A percentile compares a stretch with the other conserved stretches of the same genome.
Conservation (phyloP, 2,888 invertebrate species). For the Acrocyrtus sp. region DNA sequence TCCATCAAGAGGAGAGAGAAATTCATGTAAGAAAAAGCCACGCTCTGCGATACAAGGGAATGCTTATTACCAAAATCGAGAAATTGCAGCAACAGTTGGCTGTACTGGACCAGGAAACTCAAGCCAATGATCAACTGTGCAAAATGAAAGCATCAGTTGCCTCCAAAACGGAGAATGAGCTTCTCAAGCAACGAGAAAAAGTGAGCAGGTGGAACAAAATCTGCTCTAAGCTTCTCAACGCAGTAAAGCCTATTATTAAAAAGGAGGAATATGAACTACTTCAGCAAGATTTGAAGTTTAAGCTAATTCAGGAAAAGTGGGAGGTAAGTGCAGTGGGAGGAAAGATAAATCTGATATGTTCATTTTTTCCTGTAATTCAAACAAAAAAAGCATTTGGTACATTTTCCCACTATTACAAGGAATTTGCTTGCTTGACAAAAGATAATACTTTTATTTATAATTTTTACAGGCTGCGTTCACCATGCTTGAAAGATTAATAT, state of each 20-base stretch:
- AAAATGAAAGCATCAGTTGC: constrained; percentile 30
- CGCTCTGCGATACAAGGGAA: constrained; percentile 15
- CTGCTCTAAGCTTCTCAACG: constrained; percentile 34
- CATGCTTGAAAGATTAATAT: constrained; percentile 41
- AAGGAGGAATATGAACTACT: constrained; percentile 26
- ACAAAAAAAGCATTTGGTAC: no score
- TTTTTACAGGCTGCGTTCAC: constrained; percentile 33
- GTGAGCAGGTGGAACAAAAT: constrained; percentile 40
- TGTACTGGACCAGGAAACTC: constrained; percentile 39
- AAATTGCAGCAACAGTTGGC: constrained; percentile 41
- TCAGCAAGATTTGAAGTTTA: constrained; percentile 38
- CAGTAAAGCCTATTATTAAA: constrained; percentile 20
- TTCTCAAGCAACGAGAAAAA: constrained; percentile 40
- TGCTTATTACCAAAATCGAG: constrained; percentile 28
- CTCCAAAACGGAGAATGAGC: constrained; percentile 34
- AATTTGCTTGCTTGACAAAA: no score
- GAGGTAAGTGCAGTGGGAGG: constrained; percentile 45
- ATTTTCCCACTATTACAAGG: no score
- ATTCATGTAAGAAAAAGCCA: constrained; percentile 37
- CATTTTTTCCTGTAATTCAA: no score
- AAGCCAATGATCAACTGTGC: constrained; percentile 16
- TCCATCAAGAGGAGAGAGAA: constrained; percentile 34
- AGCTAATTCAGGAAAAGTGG: constrained; percentile 37
- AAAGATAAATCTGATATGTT: no score
- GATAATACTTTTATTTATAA: no score